These are phyloP conservation scores for Cottus gobio DNA, from an alignment of 2,113 vertebrate genomes.

Conservation along the genomic window DNA sequence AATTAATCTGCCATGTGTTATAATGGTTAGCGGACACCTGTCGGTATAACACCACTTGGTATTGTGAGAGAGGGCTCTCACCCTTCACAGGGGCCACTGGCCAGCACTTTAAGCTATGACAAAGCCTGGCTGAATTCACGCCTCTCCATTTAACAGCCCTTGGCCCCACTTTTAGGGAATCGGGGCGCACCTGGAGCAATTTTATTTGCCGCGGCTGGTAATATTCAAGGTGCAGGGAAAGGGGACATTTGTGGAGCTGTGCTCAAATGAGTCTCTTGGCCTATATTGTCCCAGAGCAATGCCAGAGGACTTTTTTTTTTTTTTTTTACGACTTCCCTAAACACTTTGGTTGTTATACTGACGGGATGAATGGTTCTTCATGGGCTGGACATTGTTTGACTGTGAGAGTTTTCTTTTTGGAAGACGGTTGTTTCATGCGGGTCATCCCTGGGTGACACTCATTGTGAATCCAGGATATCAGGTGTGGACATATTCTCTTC, in stretches of 20 bases:
- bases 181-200: constrained; percentile 74
- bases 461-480: constrained; percentile 67
- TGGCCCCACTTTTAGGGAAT: constrained; percentile 59
- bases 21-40: constrained; percentile 71
- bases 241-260: constrained; percentile 62
- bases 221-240: constrained; percentile 64
- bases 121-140: constrained; percentile 71
- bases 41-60: constrained; percentile 71
- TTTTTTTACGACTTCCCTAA: constrained; percentile 47
- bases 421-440: constrained; percentile 23
- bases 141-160: constrained; percentile 72
- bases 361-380: constrained; percentile 11
- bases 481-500: constrained; percentile 53
- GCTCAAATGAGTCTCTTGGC: constrained; percentile 63
- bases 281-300: constrained; percentile 40
- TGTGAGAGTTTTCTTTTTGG: constrained; percentile 30
- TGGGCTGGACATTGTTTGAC: constrained; percentile 29
- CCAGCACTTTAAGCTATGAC: constrained; percentile 55
- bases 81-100: constrained; percentile 57
- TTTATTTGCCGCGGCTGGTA: constrained; percentile 75
- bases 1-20: constrained; percentile 59
- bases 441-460: constrained; percentile 54
- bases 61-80: constrained; percentile 49
- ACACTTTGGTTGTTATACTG: constrained; percentile 41
- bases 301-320: constrained; percentile 54